These are phyloP conservation scores for Entomobrya multifasciata DNA, from an alignment of 2,888 invertebrate species.

Conservation along the genomic window DNA sequence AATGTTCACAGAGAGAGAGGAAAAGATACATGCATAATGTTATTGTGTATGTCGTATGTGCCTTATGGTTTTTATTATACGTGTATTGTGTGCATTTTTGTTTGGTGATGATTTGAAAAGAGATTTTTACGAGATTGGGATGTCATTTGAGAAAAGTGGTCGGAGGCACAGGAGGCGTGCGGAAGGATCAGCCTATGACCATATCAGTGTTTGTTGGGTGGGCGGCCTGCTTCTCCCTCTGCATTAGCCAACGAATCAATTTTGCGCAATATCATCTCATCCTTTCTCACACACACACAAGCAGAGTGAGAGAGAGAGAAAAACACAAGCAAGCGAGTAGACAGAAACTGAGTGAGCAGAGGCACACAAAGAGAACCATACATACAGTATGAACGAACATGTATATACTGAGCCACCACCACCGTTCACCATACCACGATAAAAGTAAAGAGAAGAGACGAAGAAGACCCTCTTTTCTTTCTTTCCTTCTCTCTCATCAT, in stretches of 20 bases:
- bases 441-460: too few relatives aligned
- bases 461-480: neutral
- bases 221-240: slow-evolving; percentile 77
- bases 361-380: neutral
- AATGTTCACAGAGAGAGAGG: slow-evolving; percentile 37
- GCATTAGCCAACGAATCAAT: slow-evolving; percentile 79
- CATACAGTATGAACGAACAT: too few relatives aligned
- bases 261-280: slow-evolving; percentile 78
- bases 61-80: slow-evolving; percentile 35
- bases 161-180: slow-evolving; percentile 78
- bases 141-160: slow-evolving; percentile 78
- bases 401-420: neutral
- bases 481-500: neutral
- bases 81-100: slow-evolving; percentile 17
- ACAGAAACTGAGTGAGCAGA: neutral
- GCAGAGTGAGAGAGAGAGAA: neutral
- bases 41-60: neutral
- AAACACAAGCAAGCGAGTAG: neutral
- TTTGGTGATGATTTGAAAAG: slow-evolving; percentile 71
- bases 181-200: slow-evolving; percentile 78
- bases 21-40: neutral
- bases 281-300: slow-evolving; percentile 49
- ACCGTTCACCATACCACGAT: neutral
- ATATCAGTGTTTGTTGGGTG: slow-evolving; percentile 76
- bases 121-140: slow-evolving; percentile 75